A percentile compares a stretch with the other conserved stretches of the same genome.
Conservation (phyloP, 2,888 invertebrate genomes). For the Trissoscelio sp. region DNA sequence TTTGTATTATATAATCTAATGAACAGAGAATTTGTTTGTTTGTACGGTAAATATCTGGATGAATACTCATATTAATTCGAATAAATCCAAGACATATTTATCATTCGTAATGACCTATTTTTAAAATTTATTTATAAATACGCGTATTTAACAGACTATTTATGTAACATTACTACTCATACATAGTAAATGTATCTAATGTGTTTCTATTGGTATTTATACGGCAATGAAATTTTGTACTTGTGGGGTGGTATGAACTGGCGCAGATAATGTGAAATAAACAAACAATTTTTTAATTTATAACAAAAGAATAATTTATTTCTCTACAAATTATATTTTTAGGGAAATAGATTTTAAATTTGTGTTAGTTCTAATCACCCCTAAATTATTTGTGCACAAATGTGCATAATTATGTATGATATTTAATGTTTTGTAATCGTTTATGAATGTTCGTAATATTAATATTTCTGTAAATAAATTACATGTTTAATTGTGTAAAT, state of each 20-base stretch:
- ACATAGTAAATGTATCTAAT: slow-evolving; percentile 22
- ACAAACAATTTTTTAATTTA: not conserved
- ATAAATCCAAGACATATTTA: slow-evolving; percentile 17
- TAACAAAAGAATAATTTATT: slow-evolving; percentile 1
- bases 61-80: slow-evolving; percentile 30
- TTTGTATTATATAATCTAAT: slow-evolving; percentile 40
- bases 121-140: slow-evolving; percentile 49
- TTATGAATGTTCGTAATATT: slow-evolving; percentile 52
- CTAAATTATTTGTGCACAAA: slow-evolving; percentile 20
- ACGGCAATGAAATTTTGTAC: slow-evolving; percentile 32
- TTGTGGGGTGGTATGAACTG: slow-evolving; percentile 16
- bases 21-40: slow-evolving; percentile 32
- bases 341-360: no score
- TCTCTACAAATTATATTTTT: not conserved
- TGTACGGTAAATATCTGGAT: slow-evolving; percentile 13
- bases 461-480: slow-evolving; percentile 55
- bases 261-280: not conserved
- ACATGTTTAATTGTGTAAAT: slow-evolving; percentile 47
- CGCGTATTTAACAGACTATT: slow-evolving; percentile 49
- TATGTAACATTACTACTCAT: slow-evolving; percentile 40
- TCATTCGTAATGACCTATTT: slow-evolving; percentile 38
- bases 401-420: slow-evolving; percentile 31
- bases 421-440: slow-evolving; percentile 54
- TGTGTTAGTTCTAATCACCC: slow-evolving; percentile 22
- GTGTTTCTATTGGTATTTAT: slow-evolving; percentile 42